phyloP scores from a whole-genome alignment of 2,113 vertebrate species.

The Nothoprocta perdicaria region DNA sequence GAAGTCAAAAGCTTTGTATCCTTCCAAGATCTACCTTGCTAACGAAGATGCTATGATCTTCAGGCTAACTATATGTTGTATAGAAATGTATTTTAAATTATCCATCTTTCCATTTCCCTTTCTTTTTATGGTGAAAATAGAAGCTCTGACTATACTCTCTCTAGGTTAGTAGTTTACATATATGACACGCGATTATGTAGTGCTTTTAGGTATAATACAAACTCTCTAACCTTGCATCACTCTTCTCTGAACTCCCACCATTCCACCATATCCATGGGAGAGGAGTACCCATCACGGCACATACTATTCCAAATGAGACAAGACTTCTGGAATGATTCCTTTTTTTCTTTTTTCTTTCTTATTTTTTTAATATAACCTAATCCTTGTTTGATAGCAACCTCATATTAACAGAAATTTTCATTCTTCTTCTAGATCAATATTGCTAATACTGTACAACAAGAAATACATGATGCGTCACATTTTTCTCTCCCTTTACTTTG shows the following conservation, averaged over 20 bases:
- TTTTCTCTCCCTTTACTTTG: background rate
- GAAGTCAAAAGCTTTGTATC: background rate
- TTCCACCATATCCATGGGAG: background rate
- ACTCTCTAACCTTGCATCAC: background rate
- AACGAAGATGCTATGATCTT: background rate
- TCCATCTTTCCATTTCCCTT: background rate
- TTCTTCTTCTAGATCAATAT: slow-evolving; percentile 46
- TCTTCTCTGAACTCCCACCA: background rate
- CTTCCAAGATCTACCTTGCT: background rate
- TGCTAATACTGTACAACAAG: slow-evolving; percentile 3
- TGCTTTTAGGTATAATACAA: background rate
- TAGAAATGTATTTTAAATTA: background rate
- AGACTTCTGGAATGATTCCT: slow-evolving; percentile 10
- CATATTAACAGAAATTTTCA: slow-evolving; percentile 25
- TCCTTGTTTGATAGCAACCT: slow-evolving; percentile 36
- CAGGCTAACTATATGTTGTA: background rate
- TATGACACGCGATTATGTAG: background rate
- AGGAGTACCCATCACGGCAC: background rate
- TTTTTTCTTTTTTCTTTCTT: slow-evolving; percentile 17
- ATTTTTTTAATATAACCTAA: background rate
- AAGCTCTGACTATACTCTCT: background rate
- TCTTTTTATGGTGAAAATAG: background rate
- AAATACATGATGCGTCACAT: background rate
- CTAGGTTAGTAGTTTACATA: background rate
- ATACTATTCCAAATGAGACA: background rate